Conservation (phyloP, 1,140 invertebrate genomes). For the Diplogasteroides magnus region DNA sequence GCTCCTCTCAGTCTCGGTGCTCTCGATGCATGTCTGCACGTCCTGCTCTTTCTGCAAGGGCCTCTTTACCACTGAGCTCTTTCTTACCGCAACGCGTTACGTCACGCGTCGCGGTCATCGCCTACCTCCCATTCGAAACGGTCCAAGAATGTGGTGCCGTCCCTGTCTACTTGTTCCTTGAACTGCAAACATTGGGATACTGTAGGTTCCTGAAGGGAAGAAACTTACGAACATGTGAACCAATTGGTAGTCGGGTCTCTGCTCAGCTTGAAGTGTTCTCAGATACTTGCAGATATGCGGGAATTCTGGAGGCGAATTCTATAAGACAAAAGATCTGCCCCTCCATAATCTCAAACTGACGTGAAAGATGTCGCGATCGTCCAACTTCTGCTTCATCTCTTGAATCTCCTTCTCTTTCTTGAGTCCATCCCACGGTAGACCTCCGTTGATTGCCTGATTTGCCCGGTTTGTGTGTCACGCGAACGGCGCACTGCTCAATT, state of each 20-base stretch:
- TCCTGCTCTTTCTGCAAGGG: neutral
- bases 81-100: too few species aligned
- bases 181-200: neutral
- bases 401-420: neutral
- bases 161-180: neutral
- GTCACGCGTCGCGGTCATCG: neutral
- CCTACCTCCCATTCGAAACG: neutral
- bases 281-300: neutral
- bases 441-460: neutral
- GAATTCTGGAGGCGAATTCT: conserved; percentile 1
- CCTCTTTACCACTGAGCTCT: neutral
- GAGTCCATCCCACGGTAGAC: neutral
- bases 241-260: neutral
- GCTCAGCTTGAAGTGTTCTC: neutral
- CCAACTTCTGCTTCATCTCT: neutral
- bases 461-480: neutral
- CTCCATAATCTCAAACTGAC: too few species aligned
- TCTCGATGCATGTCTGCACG: neutral
- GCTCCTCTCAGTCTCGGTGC: neutral
- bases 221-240: neutral
- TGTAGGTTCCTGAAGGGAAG: neutral
- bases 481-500: conserved; percentile 34
- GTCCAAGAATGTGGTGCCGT: neutral
- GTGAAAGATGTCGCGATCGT: neutral
- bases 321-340: conserved; percentile 42